Evolutionary conservation across 2,113 vertebrate genomes (phyloP), one percentile per base, ranked within the genome.

Genomic region (Drymodes brunneopygia): DNA sequence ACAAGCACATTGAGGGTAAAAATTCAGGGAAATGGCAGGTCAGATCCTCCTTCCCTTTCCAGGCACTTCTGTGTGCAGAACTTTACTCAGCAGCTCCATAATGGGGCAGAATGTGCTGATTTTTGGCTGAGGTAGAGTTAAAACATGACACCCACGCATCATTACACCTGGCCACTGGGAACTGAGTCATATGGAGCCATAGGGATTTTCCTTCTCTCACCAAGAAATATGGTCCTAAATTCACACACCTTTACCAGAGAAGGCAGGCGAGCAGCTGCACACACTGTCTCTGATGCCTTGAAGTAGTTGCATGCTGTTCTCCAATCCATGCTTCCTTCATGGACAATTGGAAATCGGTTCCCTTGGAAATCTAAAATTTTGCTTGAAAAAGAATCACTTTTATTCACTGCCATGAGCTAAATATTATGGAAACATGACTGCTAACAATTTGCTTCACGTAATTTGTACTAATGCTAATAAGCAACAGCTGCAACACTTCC

Each of bases 401-500:
- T 95, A 97, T 96, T 97, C 95, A 96, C 75, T 94, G 92, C 94
- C 96, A 96, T 79, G 95, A 97, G 96, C 97, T 95, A 96, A 97
- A 96, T 96, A 97, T 96, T 97, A 94, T 89, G 96, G 97, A 97
- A 97, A 97, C 97, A 96, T 25, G 95, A 97, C 98, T 98, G 98
- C 93, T 98, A 98, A 97, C 98, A 97, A 98, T 98, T 98, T 98
- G 89, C 97, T 97, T 96, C 94, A 86, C 90, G 84, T 97, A 96
- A 98, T 98, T 98, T 96, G 95, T 95, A 74, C 96, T 97, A 97
- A 98, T 96, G 97, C 93, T 98, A 98, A 98, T 97, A 95, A 97
- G 97, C 95, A 97, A 95, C 98, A 98, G 97, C 97, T 98, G 98
- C 92, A 92, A 79, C 19, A 58, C 96, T 98, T 98, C 97, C 98